Percentiles rank a stretch among this genome's conserved stretches.
These are phyloP conservation scores for Ceratoteleas bidentatus DNA, from an alignment of 1,140 invertebrate species.

Conservation along the genomic window DNA sequence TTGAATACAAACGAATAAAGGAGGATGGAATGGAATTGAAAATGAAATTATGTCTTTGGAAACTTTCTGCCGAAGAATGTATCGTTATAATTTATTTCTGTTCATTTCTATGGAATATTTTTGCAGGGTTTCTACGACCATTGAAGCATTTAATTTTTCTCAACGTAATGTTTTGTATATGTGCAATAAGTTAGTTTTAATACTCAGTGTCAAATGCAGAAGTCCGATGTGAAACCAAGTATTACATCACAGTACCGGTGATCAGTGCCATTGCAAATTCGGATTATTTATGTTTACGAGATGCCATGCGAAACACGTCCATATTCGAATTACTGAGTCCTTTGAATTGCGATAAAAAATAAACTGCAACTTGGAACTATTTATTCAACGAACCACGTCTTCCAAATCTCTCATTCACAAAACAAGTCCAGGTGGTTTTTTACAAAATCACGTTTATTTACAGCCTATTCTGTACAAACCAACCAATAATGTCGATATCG, in stretches of 20 bases:
- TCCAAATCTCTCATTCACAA: not conserved
- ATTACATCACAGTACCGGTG: conserved; percentile 14
- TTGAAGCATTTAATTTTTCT: too few species aligned
- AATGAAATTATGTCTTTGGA: too few species aligned
- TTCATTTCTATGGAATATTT: too few species aligned
- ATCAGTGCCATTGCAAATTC: conserved; percentile 38
- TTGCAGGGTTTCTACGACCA: too few species aligned
- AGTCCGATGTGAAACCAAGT: conserved; percentile 8
- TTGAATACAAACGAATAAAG: too few species aligned
- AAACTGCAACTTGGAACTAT: conserved; percentile 10
- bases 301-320: not conserved
- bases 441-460: conserved; percentile 50
- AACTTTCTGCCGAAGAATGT: too few species aligned
- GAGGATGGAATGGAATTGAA: too few species aligned
- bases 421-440: not conserved
- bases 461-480: conserved; percentile 34
- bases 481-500: conserved; percentile 3
- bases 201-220: conserved; percentile 35
- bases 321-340: not conserved
- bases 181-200: conserved; percentile 26
- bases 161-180: conserved; percentile 19
- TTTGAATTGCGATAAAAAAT: conserved; percentile 8
- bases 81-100: too few species aligned
- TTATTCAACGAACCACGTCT: not conserved
- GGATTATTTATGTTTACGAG: not conserved